Conservation (phyloP, 2,888 invertebrate species). For the Prosopocoilus inquinatus region DNA sequence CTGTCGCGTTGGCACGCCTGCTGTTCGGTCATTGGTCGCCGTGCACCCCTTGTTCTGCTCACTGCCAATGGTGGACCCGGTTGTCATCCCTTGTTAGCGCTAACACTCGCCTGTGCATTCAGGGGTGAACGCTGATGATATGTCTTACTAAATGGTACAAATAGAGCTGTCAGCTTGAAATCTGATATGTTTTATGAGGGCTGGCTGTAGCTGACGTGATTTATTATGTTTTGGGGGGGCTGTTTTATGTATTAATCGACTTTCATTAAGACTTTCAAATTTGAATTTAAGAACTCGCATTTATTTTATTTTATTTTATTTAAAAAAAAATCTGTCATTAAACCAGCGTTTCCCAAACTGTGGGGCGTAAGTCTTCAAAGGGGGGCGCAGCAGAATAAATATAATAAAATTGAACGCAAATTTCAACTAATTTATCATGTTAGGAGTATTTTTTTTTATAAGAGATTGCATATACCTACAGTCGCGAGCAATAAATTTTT, state of each 20-base stretch:
- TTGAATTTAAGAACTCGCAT: no score
- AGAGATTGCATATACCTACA: no score
- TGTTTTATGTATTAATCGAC: slow-evolving; percentile 3
- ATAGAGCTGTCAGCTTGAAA: slow-evolving; percentile 45
- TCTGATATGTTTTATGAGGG: slow-evolving; percentile 40
- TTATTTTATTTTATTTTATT: no score
- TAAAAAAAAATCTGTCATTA: no score
- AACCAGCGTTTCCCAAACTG: no score
- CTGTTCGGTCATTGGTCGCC: slow-evolving; percentile 21
- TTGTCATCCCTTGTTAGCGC: slow-evolving; percentile 27
- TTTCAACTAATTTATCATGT: no score
- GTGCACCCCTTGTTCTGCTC: slow-evolving; percentile 18
- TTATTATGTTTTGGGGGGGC: slow-evolving; percentile 5
- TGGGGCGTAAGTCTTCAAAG: no score
- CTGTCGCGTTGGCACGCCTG: slow-evolving; percentile 20
- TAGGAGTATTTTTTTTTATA: no score
- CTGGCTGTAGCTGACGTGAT: slow-evolving; percentile 3
- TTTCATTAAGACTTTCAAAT: slow-evolving; percentile 1
- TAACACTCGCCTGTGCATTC: slow-evolving; percentile 32
- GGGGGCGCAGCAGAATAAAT: no score
- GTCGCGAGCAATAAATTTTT: no score
- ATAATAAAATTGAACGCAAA: no score
- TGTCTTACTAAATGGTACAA: slow-evolving; percentile 41
- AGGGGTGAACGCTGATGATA: slow-evolving; percentile 30
- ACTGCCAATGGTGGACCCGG: slow-evolving; percentile 20